Evolutionary conservation across 1,140 invertebrate species (phyloP).

Genomic region (Aphaenogaster floridana): DNA sequence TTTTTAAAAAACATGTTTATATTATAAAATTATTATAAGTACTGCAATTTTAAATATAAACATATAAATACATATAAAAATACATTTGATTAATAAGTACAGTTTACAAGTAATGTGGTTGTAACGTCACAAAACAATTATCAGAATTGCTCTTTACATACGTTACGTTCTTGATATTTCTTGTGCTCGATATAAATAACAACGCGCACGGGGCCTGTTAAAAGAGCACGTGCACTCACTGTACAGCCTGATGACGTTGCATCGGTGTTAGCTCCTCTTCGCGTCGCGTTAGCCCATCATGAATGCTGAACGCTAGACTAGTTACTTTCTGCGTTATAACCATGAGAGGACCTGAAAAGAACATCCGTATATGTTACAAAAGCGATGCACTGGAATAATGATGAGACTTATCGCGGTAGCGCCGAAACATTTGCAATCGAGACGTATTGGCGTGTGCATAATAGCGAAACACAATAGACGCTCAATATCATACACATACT

Average conservation of each 20-base stretch:
- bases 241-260: conserved; percentile 91
- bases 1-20: neutral
- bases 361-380: conserved; percentile 28
- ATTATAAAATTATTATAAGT: neutral
- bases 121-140: neutral
- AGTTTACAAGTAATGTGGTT: neutral
- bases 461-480: conserved; percentile 1
- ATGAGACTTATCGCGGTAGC: conserved; percentile 25
- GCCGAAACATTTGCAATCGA: conserved; percentile 17
- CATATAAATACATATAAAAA: neutral
- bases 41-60: neutral
- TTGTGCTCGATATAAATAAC: conserved; percentile 51
- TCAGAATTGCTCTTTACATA: neutral
- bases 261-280: conserved; percentile 90
- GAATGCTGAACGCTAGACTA: conserved; percentile 95
- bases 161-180: conserved; percentile 18
- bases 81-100: neutral
- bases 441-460: conserved; percentile 11
- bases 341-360: conserved; percentile 94
- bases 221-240: conserved; percentile 83
- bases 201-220: neutral
- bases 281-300: conserved; percentile 92
- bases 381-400: neutral
- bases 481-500: neutral
- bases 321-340: conserved; percentile 98